These are phyloP conservation scores for Pempheris klunzingeri DNA, from an alignment of 2,797 vertebrate genomes.

Conservation along the genomic window DNA sequence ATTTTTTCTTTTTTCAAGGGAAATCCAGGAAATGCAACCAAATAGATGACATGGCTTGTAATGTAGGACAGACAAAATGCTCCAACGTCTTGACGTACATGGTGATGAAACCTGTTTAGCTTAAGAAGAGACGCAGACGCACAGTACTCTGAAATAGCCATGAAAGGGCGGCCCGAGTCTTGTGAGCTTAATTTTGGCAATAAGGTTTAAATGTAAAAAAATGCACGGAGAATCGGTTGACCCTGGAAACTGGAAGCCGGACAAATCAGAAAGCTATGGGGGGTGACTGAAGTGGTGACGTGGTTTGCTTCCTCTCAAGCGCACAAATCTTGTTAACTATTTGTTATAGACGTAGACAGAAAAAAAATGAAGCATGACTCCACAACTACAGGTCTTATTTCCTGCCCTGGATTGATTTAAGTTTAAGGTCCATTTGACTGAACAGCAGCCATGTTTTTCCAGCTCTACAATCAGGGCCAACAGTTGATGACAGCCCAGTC, in stretches of 20 bases:
- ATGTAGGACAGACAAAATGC: neutral
- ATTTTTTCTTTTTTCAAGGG: constrained; percentile 13
- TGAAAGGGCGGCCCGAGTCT: neutral
- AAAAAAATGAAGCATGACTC: constrained; percentile 3
- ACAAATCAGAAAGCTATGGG: constrained; percentile 22
- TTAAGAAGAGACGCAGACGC: neutral
- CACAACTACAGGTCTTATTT: constrained; percentile 1
- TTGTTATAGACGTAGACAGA: neutral
- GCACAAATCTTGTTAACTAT: neutral
- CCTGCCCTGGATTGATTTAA: neutral
- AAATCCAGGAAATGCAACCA: constrained; percentile 36
- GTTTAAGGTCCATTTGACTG: neutral
- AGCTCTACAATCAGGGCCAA: neutral
- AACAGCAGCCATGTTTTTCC: neutral
- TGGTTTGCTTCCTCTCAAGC: neutral
- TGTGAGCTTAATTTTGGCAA: constrained; percentile 37
- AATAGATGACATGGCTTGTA: neutral
- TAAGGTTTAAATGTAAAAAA: constrained; percentile 26
- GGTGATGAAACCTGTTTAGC: constrained; percentile 24
- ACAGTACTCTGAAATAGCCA: constrained; percentile 20
- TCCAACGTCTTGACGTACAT: constrained; percentile 5
- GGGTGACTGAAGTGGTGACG: neutral
- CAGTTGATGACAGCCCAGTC: constrained; percentile 21
- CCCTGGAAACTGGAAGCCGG: constrained; percentile 30
- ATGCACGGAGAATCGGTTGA: constrained; percentile 12